phyloP scores from a whole-genome alignment of 2,113 vertebrate genomes.

The Perccottus glenii region DNA sequence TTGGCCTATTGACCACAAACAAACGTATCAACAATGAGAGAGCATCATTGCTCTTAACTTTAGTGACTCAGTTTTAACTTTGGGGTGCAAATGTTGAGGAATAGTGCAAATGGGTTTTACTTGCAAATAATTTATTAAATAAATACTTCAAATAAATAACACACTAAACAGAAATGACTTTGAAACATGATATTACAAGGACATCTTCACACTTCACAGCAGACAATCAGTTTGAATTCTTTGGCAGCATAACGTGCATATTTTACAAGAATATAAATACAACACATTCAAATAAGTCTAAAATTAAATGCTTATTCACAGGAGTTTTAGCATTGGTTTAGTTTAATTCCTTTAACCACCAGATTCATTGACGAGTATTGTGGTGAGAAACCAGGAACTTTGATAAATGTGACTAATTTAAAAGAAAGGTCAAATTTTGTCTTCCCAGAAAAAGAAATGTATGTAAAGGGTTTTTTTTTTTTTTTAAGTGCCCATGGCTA shows the following conservation, averaged over 20 bases:
- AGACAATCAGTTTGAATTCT: conserved; percentile 73
- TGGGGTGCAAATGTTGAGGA: conserved; percentile 7
- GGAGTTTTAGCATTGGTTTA: conserved; percentile 52
- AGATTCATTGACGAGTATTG: background rate
- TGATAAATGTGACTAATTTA: conserved; percentile 35
- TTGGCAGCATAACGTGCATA: conserved; percentile 75
- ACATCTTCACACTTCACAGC: conserved; percentile 56
- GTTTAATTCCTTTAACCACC: conserved; percentile 13
- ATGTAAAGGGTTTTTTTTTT: conserved; percentile 27
- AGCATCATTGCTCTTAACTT: conserved; percentile 33
- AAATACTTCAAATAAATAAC: conserved; percentile 82
- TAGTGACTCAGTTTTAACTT: background rate
- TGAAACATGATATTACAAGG: conserved; percentile 69
- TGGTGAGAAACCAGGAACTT: conserved; percentile 16
- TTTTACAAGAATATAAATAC: conserved; percentile 43
- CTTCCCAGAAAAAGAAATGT: conserved; percentile 20
- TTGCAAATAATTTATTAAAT: conserved; percentile 75
- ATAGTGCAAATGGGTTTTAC: conserved; percentile 14
- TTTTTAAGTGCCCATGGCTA: conserved; percentile 48
- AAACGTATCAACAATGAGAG: conserved; percentile 26
- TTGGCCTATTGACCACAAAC: conserved; percentile 47
- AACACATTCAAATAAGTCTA: conserved; percentile 16
- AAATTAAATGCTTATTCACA: conserved; percentile 21
- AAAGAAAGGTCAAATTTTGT: conserved; percentile 46
- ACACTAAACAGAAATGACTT: conserved; percentile 77